Base-by-base conservation (phyloP, 2,113 vertebrate genomes). In the Arothron firmamentum region DNA sequence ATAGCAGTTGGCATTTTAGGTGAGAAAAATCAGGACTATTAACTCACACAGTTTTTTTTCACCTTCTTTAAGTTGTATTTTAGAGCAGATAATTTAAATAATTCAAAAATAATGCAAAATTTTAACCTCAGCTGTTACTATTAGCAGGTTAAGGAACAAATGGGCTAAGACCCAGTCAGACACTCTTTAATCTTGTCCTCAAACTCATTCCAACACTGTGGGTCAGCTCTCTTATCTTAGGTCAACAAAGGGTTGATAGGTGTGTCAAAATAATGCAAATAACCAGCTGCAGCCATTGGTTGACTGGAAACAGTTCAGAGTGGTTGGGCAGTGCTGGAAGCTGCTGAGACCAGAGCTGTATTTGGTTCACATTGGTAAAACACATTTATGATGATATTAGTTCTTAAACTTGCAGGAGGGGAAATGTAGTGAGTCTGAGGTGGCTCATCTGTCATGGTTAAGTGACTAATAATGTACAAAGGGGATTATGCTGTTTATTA, bases 1-100 rank as follows among this genome's bases (percentile, higher is more conserved):
- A 74, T 92, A 0, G 85, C 42, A 1, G 91, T 96, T 17, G 94
- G 94, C 19, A 67, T 94, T 48, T 63, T 95, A 80, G 94, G 94
- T 95, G 75, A 92, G 92, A 53, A 2, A 20, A 50, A 67, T 25
- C 13, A 31, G 31, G 3, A 23, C 21, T 23, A 23, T 23, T 23
- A 23, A 23, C 21, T 23, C 3, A 3, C 21, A 23, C 21, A 23
- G n/a, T n/a, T 23, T 23, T 23, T 23, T 23, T 23, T 23, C 21
- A 23, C 21, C 21, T 23, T 23, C 21, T 23, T 23, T 23, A 23
- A 3, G 21, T 23, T 23, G 21, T 23, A 23, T 23, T 23, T 23
- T 23, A 23, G 21, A 3, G 21, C 21, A 23, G 3, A 23, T 23
- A 23, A 23, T 23, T 23, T 2, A 23, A 23, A 23, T 23, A 23